phyloP scores from a whole-genome alignment of 2,113 vertebrate species.

The Alaudala cheleensis region DNA sequence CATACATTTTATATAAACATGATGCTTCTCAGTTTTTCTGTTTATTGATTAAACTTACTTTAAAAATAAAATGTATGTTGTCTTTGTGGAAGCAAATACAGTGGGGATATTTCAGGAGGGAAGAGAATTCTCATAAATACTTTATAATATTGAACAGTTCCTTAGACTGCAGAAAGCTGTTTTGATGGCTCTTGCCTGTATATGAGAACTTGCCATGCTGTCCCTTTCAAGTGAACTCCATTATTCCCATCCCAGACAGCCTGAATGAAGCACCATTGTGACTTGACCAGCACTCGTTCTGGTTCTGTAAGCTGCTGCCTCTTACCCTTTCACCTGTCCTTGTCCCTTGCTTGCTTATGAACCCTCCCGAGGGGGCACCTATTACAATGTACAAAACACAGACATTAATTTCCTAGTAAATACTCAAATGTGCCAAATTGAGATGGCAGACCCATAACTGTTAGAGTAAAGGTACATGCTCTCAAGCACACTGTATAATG shows the following conservation, averaged over 20 bases:
- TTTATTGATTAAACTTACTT: not conserved
- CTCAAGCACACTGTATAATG: accelerated
- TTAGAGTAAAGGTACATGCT: not conserved
- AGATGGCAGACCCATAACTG: not conserved
- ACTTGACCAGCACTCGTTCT: not conserved
- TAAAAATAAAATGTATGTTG: not conserved
- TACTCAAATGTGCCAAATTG: not conserved
- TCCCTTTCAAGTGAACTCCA: not conserved
- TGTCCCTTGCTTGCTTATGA: not conserved
- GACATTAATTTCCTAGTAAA: not conserved
- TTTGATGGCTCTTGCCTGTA: not conserved
- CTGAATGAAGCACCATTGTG: not conserved
- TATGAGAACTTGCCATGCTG: not conserved
- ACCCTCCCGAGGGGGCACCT: not conserved
- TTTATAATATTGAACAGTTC: not conserved
- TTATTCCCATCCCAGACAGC: not conserved
- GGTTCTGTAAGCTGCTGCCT: not conserved
- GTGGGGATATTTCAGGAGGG: not conserved
- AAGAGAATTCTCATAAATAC: not conserved
- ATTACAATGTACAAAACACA: accelerated
- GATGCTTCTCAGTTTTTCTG: not conserved
- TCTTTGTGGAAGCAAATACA: not conserved
- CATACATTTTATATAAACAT: not conserved
- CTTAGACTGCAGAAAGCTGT: not conserved
- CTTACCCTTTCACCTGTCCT: not conserved